Percentiles rank a stretch among this genome's conserved stretches.
These are phyloP conservation scores for Caenorhabditis inopinata DNA, from an alignment of 1,140 invertebrate genomes.

Conservation along the genomic window DNA sequence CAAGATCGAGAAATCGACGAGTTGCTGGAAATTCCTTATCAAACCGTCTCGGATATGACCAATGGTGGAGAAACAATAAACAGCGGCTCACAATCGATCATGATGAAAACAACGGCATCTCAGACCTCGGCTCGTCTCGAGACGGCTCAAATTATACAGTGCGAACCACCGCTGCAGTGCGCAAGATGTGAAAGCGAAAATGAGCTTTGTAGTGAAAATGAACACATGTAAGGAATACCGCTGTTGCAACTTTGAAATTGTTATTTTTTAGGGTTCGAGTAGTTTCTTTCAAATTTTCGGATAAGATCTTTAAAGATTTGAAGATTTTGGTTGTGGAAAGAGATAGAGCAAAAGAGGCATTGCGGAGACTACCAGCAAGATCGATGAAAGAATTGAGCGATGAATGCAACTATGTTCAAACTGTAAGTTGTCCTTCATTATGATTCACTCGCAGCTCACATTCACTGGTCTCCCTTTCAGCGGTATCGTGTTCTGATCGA, in stretches of 20 bases:
- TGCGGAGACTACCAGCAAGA: not conserved
- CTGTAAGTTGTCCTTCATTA: not conserved
- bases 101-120: not conserved
- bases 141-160: not conserved
- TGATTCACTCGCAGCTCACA: too few species aligned
- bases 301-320: not conserved
- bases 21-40: not conserved
- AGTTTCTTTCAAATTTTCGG: not conserved
- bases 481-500: not conserved
- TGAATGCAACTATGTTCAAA: not conserved
- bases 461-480: too few species aligned
- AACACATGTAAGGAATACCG: not conserved
- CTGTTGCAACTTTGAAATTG: not conserved
- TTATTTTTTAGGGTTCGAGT: not conserved
- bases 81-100: not conserved
- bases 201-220: not conserved
- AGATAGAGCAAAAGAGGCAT: conserved; percentile 4
- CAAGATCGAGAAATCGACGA: not conserved
- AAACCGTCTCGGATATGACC: not conserved
- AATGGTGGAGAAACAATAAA: not conserved
- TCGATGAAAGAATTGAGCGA: conserved; percentile 14
- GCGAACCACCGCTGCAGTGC: not conserved
- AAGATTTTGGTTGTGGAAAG: conserved; percentile 7
- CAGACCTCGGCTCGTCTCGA: not conserved
- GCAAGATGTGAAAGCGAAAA: not conserved